These are phyloP conservation scores for Muricea muricata DNA, from an alignment of 92 coral and sea anemone species.

Conservation along the genomic window DNA sequence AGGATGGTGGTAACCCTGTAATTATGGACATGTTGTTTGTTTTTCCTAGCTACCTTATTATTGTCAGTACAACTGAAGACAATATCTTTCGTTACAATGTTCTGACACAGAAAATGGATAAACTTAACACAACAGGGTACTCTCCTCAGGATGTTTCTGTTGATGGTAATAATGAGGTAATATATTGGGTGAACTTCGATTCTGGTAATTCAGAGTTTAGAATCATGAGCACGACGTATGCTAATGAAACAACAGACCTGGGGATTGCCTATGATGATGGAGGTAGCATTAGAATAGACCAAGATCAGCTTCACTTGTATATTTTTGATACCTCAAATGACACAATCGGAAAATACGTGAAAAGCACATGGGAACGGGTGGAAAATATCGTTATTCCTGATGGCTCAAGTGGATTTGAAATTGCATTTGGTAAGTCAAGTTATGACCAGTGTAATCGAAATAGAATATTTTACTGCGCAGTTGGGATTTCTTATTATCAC, in stretches of 20 bases:
- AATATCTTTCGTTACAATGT: no score
- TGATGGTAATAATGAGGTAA: background rate
- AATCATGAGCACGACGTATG: background rate
- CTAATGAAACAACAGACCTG: background rate
- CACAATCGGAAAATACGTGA: background rate
- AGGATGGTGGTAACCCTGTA: no score
- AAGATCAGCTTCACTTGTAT: background rate
- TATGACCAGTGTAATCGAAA: no score
- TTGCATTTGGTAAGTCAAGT: slow-evolving; percentile 19
- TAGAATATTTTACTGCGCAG: no score
- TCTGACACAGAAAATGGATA: no score
- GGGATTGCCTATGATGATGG: background rate
- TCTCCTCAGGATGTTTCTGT: slow-evolving; percentile 1
- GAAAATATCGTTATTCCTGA: background rate
- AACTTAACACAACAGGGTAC: background rate
- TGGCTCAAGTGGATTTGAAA: background rate
- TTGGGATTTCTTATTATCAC: no score
- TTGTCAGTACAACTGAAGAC: no score
- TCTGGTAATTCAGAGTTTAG: background rate
- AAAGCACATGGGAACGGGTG: background rate
- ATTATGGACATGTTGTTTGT: no score
- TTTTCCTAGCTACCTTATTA: no score
- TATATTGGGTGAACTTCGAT: slow-evolving; percentile 9
- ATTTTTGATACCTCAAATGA: background rate
- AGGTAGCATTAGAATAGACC: background rate